A percentile compares a stretch with the other conserved stretches of the same genome.
Evolutionary conservation across 2,797 vertebrate genomes (phyloP).

Genomic region (Darevskia nairensis): DNA sequence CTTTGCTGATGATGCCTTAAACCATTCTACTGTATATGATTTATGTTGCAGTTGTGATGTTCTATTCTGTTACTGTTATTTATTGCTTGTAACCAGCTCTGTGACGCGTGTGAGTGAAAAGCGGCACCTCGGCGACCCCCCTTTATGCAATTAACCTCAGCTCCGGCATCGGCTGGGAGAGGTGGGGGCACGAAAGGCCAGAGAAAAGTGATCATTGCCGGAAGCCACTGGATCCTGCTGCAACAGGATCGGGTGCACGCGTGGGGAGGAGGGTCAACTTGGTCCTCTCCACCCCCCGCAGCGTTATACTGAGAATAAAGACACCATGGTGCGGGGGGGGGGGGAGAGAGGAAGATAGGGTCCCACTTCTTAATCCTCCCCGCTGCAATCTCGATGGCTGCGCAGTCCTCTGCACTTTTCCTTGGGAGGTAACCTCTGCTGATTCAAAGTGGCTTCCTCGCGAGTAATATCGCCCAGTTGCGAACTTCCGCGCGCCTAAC

Average conservation of each 20-base stretch:
- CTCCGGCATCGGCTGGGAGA: not conserved
- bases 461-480: not conserved
- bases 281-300: not conserved
- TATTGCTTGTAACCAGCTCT: too few species aligned
- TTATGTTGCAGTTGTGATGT: too few species aligned
- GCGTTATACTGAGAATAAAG: not conserved
- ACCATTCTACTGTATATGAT: too few species aligned
- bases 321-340: too few species aligned
- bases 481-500: not conserved
- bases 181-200: not conserved
- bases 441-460: not conserved
- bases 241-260: not conserved
- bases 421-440: not conserved
- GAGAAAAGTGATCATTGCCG: not conserved
- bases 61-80: too few species aligned
- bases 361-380: not conserved
- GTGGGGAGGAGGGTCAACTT: not conserved
- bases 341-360: not conserved
- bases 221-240: not conserved
- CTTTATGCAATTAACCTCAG: too few species aligned
- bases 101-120: too few species aligned
- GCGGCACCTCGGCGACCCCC: too few species aligned
- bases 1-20: too few species aligned
- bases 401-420: not conserved
- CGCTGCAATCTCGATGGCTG: not conserved